Conservation (phyloP, 2,888 invertebrate species). For the Barypeithes pellucidus region DNA sequence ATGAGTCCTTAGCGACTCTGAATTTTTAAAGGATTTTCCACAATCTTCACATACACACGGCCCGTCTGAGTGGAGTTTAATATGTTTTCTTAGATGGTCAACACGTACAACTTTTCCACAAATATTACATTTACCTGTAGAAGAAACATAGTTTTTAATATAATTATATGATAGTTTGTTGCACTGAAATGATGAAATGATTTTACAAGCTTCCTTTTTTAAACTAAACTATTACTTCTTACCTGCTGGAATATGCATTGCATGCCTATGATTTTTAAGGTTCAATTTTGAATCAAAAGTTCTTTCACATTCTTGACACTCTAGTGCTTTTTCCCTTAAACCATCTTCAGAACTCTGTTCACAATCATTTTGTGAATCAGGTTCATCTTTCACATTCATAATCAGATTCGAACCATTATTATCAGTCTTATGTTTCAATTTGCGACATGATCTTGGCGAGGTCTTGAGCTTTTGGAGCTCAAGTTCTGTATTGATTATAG, state of each 20-base stretch:
- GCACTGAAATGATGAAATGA: no score
- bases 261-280: no score
- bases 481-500: slow-evolving; percentile 60
- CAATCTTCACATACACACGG: slow-evolving; percentile 62
- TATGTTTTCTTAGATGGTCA: slow-evolving; percentile 52
- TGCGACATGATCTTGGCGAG: slow-evolving; percentile 49
- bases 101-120: slow-evolving; percentile 63
- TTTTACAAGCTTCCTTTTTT: no score
- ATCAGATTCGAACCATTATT: slow-evolving; percentile 14
- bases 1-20: slow-evolving; percentile 63
- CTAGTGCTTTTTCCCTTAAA: slow-evolving; percentile 47
- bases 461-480: slow-evolving; percentile 58
- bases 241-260: no score
- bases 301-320: slow-evolving; percentile 59
- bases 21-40: slow-evolving; percentile 62
- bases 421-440: slow-evolving; percentile 22
- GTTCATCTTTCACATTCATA: slow-evolving; percentile 18
- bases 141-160: no score
- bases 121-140: slow-evolving; percentile 62
- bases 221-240: no score
- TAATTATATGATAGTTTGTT: no score
- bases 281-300: slow-evolving; percentile 57
- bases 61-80: slow-evolving; percentile 61
- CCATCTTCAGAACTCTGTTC: slow-evolving; percentile 37
- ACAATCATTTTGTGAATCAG: slow-evolving; percentile 25